Conservation (phyloP, 2,797 vertebrate species). For the Phalloptychus januarius region DNA sequence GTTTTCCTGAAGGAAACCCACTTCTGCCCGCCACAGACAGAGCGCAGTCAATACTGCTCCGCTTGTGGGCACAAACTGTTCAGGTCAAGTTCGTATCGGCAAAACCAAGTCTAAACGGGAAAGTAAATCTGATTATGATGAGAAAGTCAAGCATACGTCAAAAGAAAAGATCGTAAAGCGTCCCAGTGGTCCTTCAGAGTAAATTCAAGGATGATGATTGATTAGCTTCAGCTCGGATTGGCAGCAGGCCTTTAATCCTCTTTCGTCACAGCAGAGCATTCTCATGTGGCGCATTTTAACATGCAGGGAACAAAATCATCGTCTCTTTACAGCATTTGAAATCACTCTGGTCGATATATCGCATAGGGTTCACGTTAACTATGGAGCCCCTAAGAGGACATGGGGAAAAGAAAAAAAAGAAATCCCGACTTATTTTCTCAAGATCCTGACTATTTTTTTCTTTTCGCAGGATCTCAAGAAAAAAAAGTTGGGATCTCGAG, state of each 20-base stretch:
- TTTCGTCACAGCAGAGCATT: constrained; percentile 30
- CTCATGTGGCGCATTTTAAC: constrained; percentile 12
- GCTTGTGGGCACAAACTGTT: constrained; percentile 36
- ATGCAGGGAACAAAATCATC: constrained; percentile 30
- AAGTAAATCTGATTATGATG: constrained; percentile 56
- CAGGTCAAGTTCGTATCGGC: constrained; percentile 45
- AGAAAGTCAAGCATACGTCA: constrained; percentile 54
- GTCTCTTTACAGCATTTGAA: neutral
- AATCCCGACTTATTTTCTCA: too few species aligned
- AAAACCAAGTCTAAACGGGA: constrained; percentile 44
- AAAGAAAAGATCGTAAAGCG: constrained; percentile 45
- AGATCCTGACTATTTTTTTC: too few species aligned
- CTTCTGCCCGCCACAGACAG: neutral
- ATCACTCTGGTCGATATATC: neutral
- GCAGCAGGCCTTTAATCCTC: constrained; percentile 46
- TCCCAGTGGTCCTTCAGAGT: constrained; percentile 55
- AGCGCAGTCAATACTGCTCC: constrained; percentile 2
- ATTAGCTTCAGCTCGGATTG: constrained; percentile 43
- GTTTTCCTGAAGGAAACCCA: constrained; percentile 23
- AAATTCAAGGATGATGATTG: constrained; percentile 38
- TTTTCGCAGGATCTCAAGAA: too few species aligned
- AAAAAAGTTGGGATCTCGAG: too few species aligned
- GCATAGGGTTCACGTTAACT: neutral
- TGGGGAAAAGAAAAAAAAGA: too few species aligned
- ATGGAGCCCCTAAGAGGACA: too few species aligned